phyloP scores from a whole-genome alignment of 2,797 vertebrate genomes.

The Alfaro cultratus region DNA sequence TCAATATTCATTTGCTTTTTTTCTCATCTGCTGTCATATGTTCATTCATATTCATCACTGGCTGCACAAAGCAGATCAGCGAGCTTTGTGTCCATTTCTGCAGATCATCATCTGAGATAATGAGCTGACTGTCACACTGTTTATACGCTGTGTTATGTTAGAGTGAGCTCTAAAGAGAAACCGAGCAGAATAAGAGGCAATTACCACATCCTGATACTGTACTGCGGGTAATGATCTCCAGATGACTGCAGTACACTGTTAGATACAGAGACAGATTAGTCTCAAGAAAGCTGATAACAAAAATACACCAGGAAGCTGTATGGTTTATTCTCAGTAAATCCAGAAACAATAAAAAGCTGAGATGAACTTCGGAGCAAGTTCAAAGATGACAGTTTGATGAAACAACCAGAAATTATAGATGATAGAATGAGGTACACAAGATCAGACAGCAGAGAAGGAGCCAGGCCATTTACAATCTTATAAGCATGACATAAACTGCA shows the following conservation, averaged over 20 bases:
- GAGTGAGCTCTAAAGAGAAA: neutral
- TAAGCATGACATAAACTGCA: neutral
- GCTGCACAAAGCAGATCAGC: conserved; percentile 60
- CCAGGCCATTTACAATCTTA: neutral
- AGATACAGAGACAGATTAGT: neutral
- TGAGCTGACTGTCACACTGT: conserved; percentile 19
- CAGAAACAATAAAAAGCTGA: neutral
- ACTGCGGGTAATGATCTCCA: neutral
- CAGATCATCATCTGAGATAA: conserved; percentile 47
- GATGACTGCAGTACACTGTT: neutral
- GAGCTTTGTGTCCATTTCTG: conserved; percentile 52
- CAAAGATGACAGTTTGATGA: neutral
- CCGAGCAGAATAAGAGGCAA: neutral
- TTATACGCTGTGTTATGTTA: neutral
- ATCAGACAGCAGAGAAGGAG: neutral
- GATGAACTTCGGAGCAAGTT: neutral
- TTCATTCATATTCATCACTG: conserved; percentile 74
- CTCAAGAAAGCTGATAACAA: neutral
- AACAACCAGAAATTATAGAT: neutral
- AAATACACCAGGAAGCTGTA: no score
- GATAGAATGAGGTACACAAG: no score
- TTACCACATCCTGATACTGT: neutral
- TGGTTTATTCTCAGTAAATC: neutral
- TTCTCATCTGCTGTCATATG: conserved; percentile 69
- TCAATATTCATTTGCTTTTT: conserved; percentile 67